Evolutionary conservation across 2,113 vertebrate genomes (phyloP), one percentile per base, ranked within the genome.

Genomic region (Scalopus aquaticus): DNA sequence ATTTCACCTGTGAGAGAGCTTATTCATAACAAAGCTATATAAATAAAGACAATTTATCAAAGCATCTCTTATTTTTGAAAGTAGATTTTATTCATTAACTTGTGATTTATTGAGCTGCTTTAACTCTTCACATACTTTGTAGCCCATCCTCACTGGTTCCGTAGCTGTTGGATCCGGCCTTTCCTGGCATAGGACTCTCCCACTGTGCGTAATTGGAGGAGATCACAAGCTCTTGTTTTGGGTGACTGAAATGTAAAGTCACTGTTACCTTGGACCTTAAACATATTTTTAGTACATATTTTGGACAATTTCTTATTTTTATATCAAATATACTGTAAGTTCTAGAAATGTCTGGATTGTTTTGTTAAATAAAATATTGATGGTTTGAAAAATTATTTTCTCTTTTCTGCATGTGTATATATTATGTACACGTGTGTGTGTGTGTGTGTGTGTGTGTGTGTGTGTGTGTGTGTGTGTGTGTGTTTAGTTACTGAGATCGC

Each of bases 211-310:
- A 72, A 98, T 99, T 0, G 99, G 99, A 49, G 98, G 99, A 83
- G 99, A 99, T 97, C 98, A 99, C 97, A 99, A 99, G 96, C 98
- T 99, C 73, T 98, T 98, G 76, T 99, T 99, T 93, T 99, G 99
- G 99, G 98, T 99, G 98, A 99, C 99, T 11, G 99, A 99, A 98
- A 99, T 99, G 98, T 99, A 93, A 96, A 35, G 94, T 94, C 95
- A 73, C 20, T 79, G 87, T 95, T 65, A 1, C 79, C 58, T 90
- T 77, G 87, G 89, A 74, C 73, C 82, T 32, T 91, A 88, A 94
- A 60, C 37, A 49, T 95, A 81, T 92, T 96, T 96, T 95, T 96
- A 87, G 35, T 94, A 95, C 69, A 70, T 84, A 90, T 96, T 96
- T 94, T 96, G 64, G 46, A 95, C 64, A 95, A 93, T 86, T 88